Conservation (phyloP, 23 tunicate genomes). For the Trididemnum nubilum region DNA sequence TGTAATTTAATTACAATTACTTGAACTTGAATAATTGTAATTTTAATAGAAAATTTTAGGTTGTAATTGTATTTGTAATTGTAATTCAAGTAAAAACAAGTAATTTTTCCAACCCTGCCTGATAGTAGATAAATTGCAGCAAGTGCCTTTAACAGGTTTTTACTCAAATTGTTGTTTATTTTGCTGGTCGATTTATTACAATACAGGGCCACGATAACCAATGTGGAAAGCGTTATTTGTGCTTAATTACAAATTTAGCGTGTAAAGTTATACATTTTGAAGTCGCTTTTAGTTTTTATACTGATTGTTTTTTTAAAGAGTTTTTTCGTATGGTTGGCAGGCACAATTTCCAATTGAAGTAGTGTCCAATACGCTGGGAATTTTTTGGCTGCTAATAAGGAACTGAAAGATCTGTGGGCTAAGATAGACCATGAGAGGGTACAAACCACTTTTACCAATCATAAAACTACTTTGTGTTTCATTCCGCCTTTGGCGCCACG, state of each 20-base stretch:
- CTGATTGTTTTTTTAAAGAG: constrained; percentile 15
- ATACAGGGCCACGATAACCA: constrained; percentile 9
- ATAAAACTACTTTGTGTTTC: background rate
- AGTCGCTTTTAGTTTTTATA: background rate
- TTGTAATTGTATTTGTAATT: no score
- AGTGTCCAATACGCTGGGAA: background rate
- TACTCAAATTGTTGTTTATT: constrained; percentile 8
- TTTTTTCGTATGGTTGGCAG: constrained; percentile 1
- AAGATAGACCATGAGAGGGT: background rate
- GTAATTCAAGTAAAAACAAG: no score
- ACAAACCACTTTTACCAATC: background rate
- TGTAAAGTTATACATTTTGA: constrained; percentile 15
- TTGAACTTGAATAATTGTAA: no score
- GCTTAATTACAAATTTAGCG: constrained; percentile 9
- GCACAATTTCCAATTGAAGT: background rate
- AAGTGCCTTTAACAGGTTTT: background rate
- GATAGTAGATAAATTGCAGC: no score
- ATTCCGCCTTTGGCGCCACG: constrained; percentile 17
- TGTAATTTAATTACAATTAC: no score
- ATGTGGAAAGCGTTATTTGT: background rate
- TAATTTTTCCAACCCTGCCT: no score
- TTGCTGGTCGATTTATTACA: constrained; percentile 22
- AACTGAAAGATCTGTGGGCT: constrained; percentile 13
- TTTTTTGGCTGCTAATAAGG: constrained; percentile 9
- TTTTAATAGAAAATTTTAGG: no score